phyloP scores from a whole-genome alignment of 2,888 invertebrate genomes.

The Drosophila antonietae region DNA sequence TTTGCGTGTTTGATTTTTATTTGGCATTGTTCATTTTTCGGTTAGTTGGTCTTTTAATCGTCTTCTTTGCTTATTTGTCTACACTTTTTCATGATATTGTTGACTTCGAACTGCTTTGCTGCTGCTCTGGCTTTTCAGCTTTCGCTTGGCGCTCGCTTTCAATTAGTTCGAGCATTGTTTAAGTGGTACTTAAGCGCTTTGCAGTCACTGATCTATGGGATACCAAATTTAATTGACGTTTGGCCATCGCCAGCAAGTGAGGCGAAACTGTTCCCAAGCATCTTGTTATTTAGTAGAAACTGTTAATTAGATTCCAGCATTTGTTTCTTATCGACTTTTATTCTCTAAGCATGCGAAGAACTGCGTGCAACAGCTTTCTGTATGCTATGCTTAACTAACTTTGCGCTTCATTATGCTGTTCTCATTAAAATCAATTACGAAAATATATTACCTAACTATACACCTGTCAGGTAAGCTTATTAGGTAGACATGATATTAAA shows the following conservation, averaged over 20 bases:
- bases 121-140: constrained; percentile 28
- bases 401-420: constrained; percentile 3
- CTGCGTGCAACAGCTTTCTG: not conserved
- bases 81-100: constrained; percentile 27
- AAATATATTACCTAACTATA: not conserved
- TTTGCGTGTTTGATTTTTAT: constrained; percentile 74
- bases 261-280: no score
- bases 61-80: constrained; percentile 49
- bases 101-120: constrained; percentile 3
- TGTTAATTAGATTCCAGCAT: constrained; percentile 9
- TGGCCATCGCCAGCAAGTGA: constrained; percentile 6
- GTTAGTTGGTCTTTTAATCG: constrained; percentile 77
- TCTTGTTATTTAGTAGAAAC: not conserved
- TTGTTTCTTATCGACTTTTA: not conserved
- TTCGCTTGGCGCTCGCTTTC: constrained; percentile 51
- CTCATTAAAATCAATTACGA: not conserved
- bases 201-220: constrained; percentile 55
- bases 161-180: constrained; percentile 64
- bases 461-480: not conserved
- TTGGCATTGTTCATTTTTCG: constrained; percentile 75
- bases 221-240: constrained; percentile 67
- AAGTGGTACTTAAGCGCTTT: constrained; percentile 50
- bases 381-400: not conserved
- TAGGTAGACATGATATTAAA: no score
- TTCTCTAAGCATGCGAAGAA: no score